Evolutionary conservation across 2,888 invertebrate genomes (phyloP), one percentile per base, ranked within the genome.

Genomic region (Plemyria rubiginata): DNA sequence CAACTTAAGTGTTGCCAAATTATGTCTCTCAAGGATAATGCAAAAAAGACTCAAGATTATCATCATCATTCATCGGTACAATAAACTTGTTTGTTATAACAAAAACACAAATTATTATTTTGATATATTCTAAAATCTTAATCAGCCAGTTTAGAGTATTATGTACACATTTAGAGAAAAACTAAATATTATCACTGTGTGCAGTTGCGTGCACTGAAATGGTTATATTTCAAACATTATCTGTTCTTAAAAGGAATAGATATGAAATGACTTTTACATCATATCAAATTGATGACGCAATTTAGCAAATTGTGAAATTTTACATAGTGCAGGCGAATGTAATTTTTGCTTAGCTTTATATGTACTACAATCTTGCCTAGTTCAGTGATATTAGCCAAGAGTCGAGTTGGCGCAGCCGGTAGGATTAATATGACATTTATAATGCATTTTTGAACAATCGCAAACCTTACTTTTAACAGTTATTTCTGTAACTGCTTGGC

Each of bases 331-430:
- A 32, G 8, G 32, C 32, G 8, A 32, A 5, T 32, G 32, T 32
- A 32, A 1, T 32, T 32, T 32, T 32, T 3, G n/a, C 8, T 7
- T 32, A 32, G 7, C 32, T 32, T 22, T 22, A 22, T 32, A 32
- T 7, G 6, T 32, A 32, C 7, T 32, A 32, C 8, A 32, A 32
- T 32, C 4, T 32, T 1, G 8, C 8, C 32, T 6, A 11, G 12
- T 51, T 40, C 38, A 41, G 11, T 41, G 45, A 40, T 15, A 3
- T 1, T 40, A 52, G 41, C 8, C 9, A 43, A 15, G 32, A 54
- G 29, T 45, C 22, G 38, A 28, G 4, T 51, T 52, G 52, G 58
- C 52, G 58, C 52, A 52, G 58, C 46, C 58, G 48, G 46, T 11
- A 28, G 48, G 48, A 55, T 55, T 8, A 8, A 11, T 4, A 45